Evolutionary conservation across 2,888 invertebrate species (phyloP), one percentile per base, ranked within the genome.

Genomic region (Galeruca laticollis): DNA sequence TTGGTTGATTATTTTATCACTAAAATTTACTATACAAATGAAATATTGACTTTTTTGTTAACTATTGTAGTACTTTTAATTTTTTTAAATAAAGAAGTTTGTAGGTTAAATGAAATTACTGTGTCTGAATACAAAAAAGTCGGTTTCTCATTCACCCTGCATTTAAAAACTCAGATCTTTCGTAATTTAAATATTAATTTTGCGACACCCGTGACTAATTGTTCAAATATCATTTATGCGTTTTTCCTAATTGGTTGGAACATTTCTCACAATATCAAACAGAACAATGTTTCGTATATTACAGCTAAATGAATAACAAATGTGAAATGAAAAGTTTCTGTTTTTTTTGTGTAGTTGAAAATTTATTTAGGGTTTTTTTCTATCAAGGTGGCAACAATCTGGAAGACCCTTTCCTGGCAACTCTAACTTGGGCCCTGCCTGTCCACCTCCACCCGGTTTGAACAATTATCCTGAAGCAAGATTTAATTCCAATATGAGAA

Each of bases 391-490:
- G 78, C 69, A 74, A 40, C 74, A 43, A 64, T 40, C 68, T 43
- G 63, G 73, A 21, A 73, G 76, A 65, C 75, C 73, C 11, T 84
- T 82, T 74, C 77, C 81, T 11, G 80, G 77, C 54, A 83, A 78
- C 68, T 76, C 82, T 15, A 78, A 75, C 26, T 37, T 69, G 54
- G 79, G 82, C 21, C 83, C 84, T 35, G 77, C 82, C 5, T 83
- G 84, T 72, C 82, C 83, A 21, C 84, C 85, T 31, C 84, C 85
- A 2, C 84, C 84, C n/a, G 83, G 83, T 5, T 83, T 84, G 13
- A 82, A 80, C 73, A 84, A 80, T 74, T 82, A 83, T 57, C 80
- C 81, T 49, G 84, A 85, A 67, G 72, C 82, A 18, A 61, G 77
- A 59, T 77, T 76, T 49, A 81, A 77, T 70, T 77, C 82, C n/a